These are phyloP conservation scores for Patella ulyssiponensis DNA, from an alignment of 2,888 invertebrate genomes.

Conservation along the genomic window DNA sequence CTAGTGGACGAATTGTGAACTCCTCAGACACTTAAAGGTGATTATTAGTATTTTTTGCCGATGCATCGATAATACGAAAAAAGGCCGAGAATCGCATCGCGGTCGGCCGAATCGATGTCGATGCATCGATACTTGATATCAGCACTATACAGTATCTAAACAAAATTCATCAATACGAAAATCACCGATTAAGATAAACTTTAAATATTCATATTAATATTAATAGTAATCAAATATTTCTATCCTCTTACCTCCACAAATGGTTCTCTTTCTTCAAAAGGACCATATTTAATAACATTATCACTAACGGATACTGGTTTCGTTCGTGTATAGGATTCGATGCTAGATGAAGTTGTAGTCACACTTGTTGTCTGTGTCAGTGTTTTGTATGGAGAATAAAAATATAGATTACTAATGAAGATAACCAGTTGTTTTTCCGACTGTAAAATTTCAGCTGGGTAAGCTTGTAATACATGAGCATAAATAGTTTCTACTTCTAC, in stretches of 20 bases:
- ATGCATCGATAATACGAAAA: too few relatives aligned
- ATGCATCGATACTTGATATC: too few relatives aligned
- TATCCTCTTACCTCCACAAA: constrained; percentile 71
- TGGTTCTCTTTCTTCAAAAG: constrained; percentile 83
- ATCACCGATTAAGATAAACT: not conserved
- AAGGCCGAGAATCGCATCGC: too few relatives aligned
- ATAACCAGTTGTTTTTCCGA: constrained; percentile 94
- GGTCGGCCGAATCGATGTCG: too few relatives aligned
- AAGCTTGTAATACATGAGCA: constrained; percentile 84
- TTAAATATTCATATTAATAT: not conserved
- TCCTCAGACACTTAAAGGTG: too few relatives aligned
- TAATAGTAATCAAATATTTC: not conserved
- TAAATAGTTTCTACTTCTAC: constrained; percentile 76
- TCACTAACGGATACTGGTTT: constrained; percentile 79
- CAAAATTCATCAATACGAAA: not conserved
- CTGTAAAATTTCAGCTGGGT: constrained; percentile 90
- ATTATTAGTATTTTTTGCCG: too few relatives aligned
- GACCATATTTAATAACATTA: constrained; percentile 88
- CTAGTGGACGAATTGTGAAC: too few relatives aligned
- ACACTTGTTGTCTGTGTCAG: constrained; percentile 87
- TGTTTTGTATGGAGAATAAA: constrained; percentile 87
- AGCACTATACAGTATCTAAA: not conserved
- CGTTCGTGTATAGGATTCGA: constrained; percentile 75
- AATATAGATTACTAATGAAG: constrained; percentile 87
- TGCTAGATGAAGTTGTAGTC: constrained; percentile 82